phyloP scores from a whole-genome alignment of 1,140 invertebrate species.

The Manduca sexta region DNA sequence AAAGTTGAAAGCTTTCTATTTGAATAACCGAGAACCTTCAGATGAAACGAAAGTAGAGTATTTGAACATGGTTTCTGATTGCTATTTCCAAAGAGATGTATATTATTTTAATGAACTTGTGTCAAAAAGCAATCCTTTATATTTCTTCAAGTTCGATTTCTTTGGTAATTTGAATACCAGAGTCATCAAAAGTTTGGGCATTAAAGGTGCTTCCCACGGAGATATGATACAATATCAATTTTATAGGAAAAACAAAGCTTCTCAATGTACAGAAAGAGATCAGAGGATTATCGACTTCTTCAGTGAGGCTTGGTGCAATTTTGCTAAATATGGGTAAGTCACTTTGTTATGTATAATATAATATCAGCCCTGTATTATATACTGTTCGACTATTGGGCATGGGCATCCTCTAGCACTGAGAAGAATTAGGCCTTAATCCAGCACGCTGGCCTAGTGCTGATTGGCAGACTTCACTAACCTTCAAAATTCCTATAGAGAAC shows the following conservation, averaged over 20 bases:
- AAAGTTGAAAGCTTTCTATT: conserved; percentile 66
- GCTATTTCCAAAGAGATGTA: conserved; percentile 62
- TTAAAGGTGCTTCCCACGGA: conserved; percentile 75
- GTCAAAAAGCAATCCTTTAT: conserved; percentile 40
- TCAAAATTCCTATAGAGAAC: too few species aligned
- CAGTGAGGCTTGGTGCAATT: conserved; percentile 79
- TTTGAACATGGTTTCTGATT: conserved; percentile 57
- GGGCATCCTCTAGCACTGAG: too few species aligned
- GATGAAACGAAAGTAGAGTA: conserved; percentile 36
- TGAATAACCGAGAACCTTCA: conserved; percentile 41
- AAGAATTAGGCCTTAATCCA: too few species aligned
- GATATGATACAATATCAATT: conserved; percentile 79
- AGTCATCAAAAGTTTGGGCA: conserved; percentile 34
- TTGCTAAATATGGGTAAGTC: conserved; percentile 78
- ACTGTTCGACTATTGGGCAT: background rate
- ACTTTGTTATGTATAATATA: background rate
- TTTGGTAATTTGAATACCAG: conserved; percentile 48
- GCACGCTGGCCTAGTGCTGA: too few species aligned
- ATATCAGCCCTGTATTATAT: background rate
- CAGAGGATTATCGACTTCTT: conserved; percentile 53
- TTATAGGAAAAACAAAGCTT: conserved; percentile 57
- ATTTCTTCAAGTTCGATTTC: conserved; percentile 70
- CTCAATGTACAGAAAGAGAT: conserved; percentile 39
- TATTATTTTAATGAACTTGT: conserved; percentile 52
- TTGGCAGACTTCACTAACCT: too few species aligned